Evolutionary conservation across 2,888 invertebrate genomes (phyloP), one percentile per base, ranked within the genome.

Genomic region (Chrysolina oricalcia): DNA sequence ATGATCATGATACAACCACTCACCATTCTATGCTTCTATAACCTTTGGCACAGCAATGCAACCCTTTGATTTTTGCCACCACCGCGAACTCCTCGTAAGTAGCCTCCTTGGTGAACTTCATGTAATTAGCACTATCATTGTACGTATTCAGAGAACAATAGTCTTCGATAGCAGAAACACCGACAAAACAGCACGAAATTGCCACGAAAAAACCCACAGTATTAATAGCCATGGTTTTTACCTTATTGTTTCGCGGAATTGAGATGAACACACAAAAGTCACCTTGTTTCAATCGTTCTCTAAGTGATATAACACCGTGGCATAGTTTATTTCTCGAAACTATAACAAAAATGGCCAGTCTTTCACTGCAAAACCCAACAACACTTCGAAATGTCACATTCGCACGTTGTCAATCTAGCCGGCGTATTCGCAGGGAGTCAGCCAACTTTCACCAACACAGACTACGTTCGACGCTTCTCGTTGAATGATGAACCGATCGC

Each of bases 11-110:
- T 43, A 21, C 40, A 35, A 63, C 13, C 43, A 91, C 93, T 92
- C 84, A 95, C 95, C 95, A 95, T 90, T 94, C 94, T 82, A 95
- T 94, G 87, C 94, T 94, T 77, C 94, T 89, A 86, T 94, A 95
- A 78, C 93, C 94, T 84, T 93, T 92, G 70, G 94, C 93, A 86
- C 95, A 95, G 88, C 95, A 95, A 86, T 94, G 94, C 63, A 95
- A 91, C 78, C 93, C 93, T 87, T 95, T 95, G 89, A 94, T 94
- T 77, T 92, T 91, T 74, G 92, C 92, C 74, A 92, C 91, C 81
- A 93, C 91, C 13, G 93, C 94, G 86, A 92, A 95, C 83, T 95
- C 94, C 80, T 89, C 89, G 13, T 91, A 90, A 74, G 92, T 92
- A 6, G 93, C 91, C 83, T 95, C 95, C 85, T 94, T 94, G 75